Percentiles rank a stretch among this genome's conserved stretches.
These are phyloP conservation scores for Anthopleura sola DNA, from an alignment of 64 coral and sea anemone species.

Conservation along the genomic window DNA sequence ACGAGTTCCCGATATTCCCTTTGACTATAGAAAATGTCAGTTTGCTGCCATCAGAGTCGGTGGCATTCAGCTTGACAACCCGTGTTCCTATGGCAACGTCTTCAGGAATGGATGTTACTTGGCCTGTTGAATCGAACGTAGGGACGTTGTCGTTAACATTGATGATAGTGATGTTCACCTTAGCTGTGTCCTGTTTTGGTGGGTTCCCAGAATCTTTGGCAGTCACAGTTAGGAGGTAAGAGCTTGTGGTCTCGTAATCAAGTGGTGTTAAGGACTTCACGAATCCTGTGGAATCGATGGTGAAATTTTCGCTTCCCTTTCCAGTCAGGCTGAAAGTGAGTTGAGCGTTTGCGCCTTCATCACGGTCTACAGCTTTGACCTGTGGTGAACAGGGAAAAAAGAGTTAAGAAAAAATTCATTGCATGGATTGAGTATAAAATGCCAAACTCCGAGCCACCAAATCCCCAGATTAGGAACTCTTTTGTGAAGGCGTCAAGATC, in stretches of 20 bases:
- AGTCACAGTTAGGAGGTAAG: constrained; percentile 66
- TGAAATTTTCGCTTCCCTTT: constrained; percentile 54
- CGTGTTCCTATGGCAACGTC: constrained; percentile 78
- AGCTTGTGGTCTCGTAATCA: constrained; percentile 73
- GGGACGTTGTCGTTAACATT: constrained; percentile 92
- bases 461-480: too few species aligned
- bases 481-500: too few species aligned
- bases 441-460: too few species aligned
- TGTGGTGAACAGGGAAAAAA: constrained; percentile 13
- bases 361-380: constrained; percentile 75
- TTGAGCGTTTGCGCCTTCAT: constrained; percentile 67
- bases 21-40: constrained; percentile 46
- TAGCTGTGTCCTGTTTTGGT: constrained; percentile 34
- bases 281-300: constrained; percentile 63
- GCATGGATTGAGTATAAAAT: too few species aligned
- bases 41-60: constrained; percentile 76
- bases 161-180: constrained; percentile 58
- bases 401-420: neutral
- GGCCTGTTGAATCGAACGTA: constrained; percentile 36
- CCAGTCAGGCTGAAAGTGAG: constrained; percentile 57
- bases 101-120: constrained; percentile 45
- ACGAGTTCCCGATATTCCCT: constrained; percentile 62
- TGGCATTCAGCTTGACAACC: constrained; percentile 80
- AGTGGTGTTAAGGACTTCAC: constrained; percentile 53
- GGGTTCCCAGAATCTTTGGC: constrained; percentile 71